Percentiles rank a stretch among this genome's conserved stretches.
Evolutionary conservation across 2,113 vertebrate species (phyloP).

Genomic region (Dipodomys spectabilis): DNA sequence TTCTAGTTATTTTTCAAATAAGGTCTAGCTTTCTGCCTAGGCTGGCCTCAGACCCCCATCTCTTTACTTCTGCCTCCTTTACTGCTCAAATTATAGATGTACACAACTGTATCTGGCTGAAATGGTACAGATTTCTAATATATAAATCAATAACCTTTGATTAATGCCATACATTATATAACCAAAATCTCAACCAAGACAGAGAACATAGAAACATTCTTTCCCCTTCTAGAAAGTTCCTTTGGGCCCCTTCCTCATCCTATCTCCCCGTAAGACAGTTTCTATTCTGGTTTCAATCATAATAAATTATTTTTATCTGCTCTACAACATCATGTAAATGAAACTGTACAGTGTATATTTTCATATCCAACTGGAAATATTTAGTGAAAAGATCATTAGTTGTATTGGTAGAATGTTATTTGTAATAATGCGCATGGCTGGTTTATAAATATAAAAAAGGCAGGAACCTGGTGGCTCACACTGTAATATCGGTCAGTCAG

Average conservation of each 20-base stretch:
- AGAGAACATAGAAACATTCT: neutral
- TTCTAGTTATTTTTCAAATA: too few relatives aligned
- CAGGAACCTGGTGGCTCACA: too few relatives aligned
- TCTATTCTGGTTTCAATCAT: neutral
- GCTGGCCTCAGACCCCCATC: too few relatives aligned
- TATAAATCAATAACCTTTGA: neutral
- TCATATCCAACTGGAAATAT: neutral
- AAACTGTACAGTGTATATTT: neutral
- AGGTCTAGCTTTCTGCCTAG: too few relatives aligned
- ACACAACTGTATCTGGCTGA: too few relatives aligned
- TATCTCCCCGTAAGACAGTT: neutral
- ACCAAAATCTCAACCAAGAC: neutral
- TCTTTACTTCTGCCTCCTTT: too few relatives aligned
- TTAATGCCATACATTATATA: neutral
- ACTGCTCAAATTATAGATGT: too few relatives aligned
- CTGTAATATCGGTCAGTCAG: too few relatives aligned
- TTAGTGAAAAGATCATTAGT: neutral
- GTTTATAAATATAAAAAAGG: too few relatives aligned
- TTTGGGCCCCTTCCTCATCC: neutral
- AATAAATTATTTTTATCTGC: neutral
- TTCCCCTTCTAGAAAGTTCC: neutral
- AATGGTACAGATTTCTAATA: neutral
- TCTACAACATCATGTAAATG: slow-evolving; percentile 24
- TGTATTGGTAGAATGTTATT: neutral
- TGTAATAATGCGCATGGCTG: neutral